Conservation (phyloP, 2,113 vertebrate species). For the Cololabis saira region DNA sequence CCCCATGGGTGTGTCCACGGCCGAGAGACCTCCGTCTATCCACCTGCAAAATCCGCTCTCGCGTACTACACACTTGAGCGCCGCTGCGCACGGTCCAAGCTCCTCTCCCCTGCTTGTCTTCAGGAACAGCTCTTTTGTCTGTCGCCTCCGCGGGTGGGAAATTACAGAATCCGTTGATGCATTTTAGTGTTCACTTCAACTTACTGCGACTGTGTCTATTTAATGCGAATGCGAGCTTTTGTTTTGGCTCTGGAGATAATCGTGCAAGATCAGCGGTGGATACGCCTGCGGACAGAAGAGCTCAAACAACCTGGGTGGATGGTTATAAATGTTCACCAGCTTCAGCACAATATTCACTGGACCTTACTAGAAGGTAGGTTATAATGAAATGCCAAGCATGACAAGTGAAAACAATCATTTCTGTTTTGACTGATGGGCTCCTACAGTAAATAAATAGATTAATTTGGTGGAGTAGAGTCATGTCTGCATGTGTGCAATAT, state of each 20-base stretch:
- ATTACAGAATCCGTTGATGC: slow-evolving; percentile 45
- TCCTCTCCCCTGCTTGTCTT: slow-evolving; percentile 8
- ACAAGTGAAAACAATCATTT: slow-evolving; percentile 11
- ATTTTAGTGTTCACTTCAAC: slow-evolving; percentile 54
- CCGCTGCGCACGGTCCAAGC: slow-evolving; percentile 22
- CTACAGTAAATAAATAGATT: slow-evolving; percentile 4
- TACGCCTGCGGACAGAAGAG: slow-evolving; percentile 56
- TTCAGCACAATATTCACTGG: slow-evolving; percentile 37
- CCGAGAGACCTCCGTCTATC: slow-evolving; percentile 71
- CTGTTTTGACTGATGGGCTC: slow-evolving; percentile 2
- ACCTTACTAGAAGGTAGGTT: slow-evolving; percentile 60
- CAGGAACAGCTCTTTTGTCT: slow-evolving; percentile 69
- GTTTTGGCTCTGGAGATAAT: slow-evolving; percentile 61
- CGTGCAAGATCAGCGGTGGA: slow-evolving; percentile 66
- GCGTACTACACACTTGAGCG: slow-evolving; percentile 54
- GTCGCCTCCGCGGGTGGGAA: slow-evolving; percentile 19
- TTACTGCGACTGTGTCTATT: slow-evolving; percentile 61
- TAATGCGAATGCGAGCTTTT: slow-evolving; percentile 65
- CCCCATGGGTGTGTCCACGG: slow-evolving; percentile 79
- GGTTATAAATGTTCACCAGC: slow-evolving; percentile 65
- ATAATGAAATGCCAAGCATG: not conserved
- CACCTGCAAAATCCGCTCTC: slow-evolving; percentile 78
- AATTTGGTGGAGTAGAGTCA: slow-evolving; percentile 12
- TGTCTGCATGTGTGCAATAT: slow-evolving; percentile 8
- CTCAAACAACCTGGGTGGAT: slow-evolving; percentile 62